These are phyloP conservation scores for Neogobius melanostomus DNA, from an alignment of 2,113 vertebrate genomes.

Conservation along the genomic window DNA sequence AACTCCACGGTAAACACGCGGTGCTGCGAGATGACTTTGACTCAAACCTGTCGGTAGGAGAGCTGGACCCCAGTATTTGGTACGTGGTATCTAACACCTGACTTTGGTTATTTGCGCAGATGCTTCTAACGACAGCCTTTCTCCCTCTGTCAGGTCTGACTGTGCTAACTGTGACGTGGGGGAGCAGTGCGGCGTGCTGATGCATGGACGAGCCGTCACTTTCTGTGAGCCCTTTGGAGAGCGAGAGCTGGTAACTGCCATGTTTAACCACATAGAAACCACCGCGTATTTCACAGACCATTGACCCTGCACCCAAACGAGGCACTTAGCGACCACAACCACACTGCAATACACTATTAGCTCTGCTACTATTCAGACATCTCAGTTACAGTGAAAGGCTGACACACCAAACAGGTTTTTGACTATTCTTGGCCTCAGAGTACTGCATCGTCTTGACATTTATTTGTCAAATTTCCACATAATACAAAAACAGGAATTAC, in stretches of 20 bases:
- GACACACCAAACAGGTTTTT: too few relatives aligned
- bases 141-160: conserved; percentile 79
- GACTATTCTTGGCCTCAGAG: not conserved
- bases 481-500: not conserved
- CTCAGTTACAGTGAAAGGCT: not conserved
- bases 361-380: conserved; percentile 6
- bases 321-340: conserved; percentile 35
- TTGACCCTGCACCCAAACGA: conserved; percentile 34
- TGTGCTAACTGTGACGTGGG: conserved; percentile 90
- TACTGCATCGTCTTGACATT: too few relatives aligned
- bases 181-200: conserved; percentile 88
- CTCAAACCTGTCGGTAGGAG: conserved; percentile 83
- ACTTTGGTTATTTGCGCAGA: not conserved
- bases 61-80: conserved; percentile 90
- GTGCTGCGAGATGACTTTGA: conserved; percentile 96
- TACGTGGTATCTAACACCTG: conserved; percentile 62
- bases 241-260: conserved; percentile 87
- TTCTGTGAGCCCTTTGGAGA: conserved; percentile 95
- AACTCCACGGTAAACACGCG: conserved; percentile 88
- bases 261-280: conserved; percentile 43
- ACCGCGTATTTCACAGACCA: conserved; percentile 39
- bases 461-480: too few relatives aligned
- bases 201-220: conserved; percentile 88
- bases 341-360: conserved; percentile 17
- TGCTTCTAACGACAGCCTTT: not conserved